Evolutionary conservation across 1,140 invertebrate genomes (phyloP), one percentile per base, ranked within the genome.

Genomic region (Listronotus oregonensis): DNA sequence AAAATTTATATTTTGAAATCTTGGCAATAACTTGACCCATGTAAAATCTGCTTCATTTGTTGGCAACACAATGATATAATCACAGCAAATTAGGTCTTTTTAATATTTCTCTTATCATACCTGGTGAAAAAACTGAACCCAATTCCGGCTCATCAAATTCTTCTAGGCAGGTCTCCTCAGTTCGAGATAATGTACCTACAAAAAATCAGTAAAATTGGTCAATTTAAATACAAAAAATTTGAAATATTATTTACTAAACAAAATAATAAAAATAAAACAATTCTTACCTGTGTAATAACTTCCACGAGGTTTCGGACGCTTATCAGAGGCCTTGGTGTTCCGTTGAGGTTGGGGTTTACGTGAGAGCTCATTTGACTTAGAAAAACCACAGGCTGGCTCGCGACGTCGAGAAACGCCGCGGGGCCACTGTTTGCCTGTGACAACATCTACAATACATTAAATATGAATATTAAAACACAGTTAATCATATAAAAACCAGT

Each of bases 111-210:
- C 11, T 44, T 12, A 14, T 17, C 5, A 14, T 50, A 64, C 62
- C 62, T 80, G 85, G 87, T 75, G 84, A 80, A 83, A 90, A 87
- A 71, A 92, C 85, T 79, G 91, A 92, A 81, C 90, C 92, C 78
- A 87, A 81, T 85, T 95, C 92, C 80, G 87, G 85, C 71, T 87
- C 86, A 69, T 83, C 78, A 56, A 82, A 78, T 56, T 84, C 82
- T 81, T 68, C 68, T 75, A 85, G 85, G 88, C 88, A 80, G 87
- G 88, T 75, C 85, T 84, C 82, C 87, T 86, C 84, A 85, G 87
- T 83, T 89, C 88, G 78, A 89, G 85, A 75, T 82, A 70, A 3
- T 27, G 57, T 47, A 60, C 68, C 66, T 58, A 39, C 54, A 55
- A 63, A 27, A 27, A 27, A 5, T 27, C 21, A 27, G 21, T n/a